Evolutionary conservation across 2,113 vertebrate species (phyloP).

Genomic region (Forbesichthys agassizii): DNA sequence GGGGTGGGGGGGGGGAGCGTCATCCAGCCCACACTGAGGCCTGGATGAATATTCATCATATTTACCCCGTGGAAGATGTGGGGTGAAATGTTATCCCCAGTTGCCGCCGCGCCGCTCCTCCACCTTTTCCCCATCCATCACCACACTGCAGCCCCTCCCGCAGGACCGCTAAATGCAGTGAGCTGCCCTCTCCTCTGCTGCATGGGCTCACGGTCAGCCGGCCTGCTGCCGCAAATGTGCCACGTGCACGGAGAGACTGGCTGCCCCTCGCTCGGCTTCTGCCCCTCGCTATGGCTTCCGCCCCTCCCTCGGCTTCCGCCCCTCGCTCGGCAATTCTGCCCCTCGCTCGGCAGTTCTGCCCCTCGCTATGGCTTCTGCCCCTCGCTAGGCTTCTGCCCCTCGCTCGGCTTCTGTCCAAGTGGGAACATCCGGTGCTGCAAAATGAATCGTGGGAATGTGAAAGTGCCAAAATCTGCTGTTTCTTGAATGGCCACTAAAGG

Average conservation of each 20-base stretch:
- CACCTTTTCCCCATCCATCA: slow-evolving; percentile 28
- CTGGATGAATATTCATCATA: slow-evolving; percentile 43
- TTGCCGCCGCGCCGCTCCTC: slow-evolving; percentile 11
- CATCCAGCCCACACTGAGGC: not conserved
- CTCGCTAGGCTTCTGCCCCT: too few species aligned
- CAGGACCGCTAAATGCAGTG: slow-evolving; percentile 21
- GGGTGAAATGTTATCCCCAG: slow-evolving; percentile 34
- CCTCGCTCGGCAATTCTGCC: too few species aligned
- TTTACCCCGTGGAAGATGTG: slow-evolving; percentile 40
- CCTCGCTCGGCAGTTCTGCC: too few species aligned
- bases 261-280: not conserved
- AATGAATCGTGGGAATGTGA: too few species aligned
- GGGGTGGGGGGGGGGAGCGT: not conserved
- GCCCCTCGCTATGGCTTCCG: not conserved
- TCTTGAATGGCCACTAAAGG: too few species aligned
- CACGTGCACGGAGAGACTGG: not conserved
- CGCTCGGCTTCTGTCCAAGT: too few species aligned
- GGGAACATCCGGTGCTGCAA: too few species aligned
- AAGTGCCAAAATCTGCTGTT: too few species aligned
- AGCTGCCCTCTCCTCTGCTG: slow-evolving; percentile 15
- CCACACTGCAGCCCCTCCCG: slow-evolving; percentile 3
- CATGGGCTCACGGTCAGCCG: not conserved
- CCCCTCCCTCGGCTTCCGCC: too few species aligned
- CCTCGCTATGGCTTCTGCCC: too few species aligned
- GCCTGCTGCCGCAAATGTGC: not conserved